phyloP scores from a whole-genome alignment of 1,140 invertebrate genomes.

The Euborellia annulipes region DNA sequence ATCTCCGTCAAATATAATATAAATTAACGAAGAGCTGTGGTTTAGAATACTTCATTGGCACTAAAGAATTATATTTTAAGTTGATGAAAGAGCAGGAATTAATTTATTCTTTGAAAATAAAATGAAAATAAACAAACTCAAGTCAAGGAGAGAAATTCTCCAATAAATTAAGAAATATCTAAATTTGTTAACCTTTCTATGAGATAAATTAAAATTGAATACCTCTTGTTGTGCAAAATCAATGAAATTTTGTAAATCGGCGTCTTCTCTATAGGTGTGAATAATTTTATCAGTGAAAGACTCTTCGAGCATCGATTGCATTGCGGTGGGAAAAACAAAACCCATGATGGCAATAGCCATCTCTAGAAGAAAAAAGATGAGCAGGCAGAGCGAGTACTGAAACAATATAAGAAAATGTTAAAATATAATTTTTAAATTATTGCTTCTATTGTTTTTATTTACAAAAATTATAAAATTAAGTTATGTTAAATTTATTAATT shows the following conservation, averaged over 20 bases:
- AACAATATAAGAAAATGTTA: slow-evolving; percentile 25
- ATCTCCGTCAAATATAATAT: too few species aligned
- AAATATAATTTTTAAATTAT: slow-evolving; percentile 5
- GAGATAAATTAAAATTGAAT: slow-evolving; percentile 20
- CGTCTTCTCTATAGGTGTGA: slow-evolving; percentile 76
- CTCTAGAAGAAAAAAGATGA: slow-evolving; percentile 79
- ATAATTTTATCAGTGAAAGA: slow-evolving; percentile 79
- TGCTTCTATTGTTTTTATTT: too few species aligned
- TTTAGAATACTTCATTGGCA: too few species aligned
- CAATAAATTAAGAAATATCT: too few species aligned
- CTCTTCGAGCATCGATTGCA: slow-evolving; percentile 65
- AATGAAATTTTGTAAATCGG: slow-evolving; percentile 82
- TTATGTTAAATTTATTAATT: too few species aligned
- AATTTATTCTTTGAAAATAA: slow-evolving; percentile 2
- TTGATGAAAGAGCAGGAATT: too few species aligned
- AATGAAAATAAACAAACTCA: background rate
- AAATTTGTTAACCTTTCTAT: too few species aligned
- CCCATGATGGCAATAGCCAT: slow-evolving; percentile 78
- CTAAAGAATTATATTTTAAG: too few species aligned
- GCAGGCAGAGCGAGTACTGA: slow-evolving; percentile 75
- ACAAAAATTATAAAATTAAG: too few species aligned
- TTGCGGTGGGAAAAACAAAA: slow-evolving; percentile 79
- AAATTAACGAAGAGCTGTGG: too few species aligned
- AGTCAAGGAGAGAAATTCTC: too few species aligned
- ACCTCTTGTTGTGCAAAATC: slow-evolving; percentile 87